A percentile compares a stretch with the other conserved stretches of the same genome.
These are phyloP conservation scores for Drosophila conformis DNA, from an alignment of 2,888 invertebrate species.

Conservation along the genomic window DNA sequence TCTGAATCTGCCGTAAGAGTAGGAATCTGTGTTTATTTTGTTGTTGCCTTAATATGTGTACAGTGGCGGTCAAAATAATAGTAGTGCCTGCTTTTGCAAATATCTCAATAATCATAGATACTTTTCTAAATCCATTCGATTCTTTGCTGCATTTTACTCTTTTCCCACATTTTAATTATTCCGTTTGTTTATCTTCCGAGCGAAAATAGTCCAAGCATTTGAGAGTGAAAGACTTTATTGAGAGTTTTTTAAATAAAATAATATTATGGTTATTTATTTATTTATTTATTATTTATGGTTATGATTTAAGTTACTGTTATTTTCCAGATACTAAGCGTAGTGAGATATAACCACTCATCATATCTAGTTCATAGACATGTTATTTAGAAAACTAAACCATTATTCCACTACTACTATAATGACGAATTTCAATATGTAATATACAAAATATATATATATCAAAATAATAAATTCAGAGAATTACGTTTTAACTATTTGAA, in stretches of 20 bases:
- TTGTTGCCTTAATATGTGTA: background rate
- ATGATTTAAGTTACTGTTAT: background rate
- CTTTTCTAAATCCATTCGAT: background rate
- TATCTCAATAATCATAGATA: background rate
- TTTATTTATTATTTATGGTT: background rate
- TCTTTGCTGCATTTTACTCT: background rate
- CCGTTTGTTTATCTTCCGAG: background rate
- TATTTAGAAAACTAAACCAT: background rate
- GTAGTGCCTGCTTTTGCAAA: background rate
- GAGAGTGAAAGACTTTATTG: background rate
- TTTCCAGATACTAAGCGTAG: background rate
- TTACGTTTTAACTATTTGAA: background rate
- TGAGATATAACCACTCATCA: background rate
- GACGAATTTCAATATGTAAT: background rate
- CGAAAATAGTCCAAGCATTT: background rate
- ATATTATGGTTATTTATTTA: background rate
- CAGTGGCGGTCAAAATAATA: background rate
- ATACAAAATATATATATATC: background rate
- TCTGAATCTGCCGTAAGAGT: slow-evolving; percentile 42
- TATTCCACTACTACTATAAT: background rate
- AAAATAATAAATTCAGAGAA: background rate
- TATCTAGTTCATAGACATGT: background rate
- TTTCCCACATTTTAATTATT: background rate
- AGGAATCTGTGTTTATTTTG: slow-evolving; percentile 18
- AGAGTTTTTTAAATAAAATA: background rate